These are phyloP conservation scores for Holocentrus rufus DNA, from an alignment of 2,797 vertebrate species.

Conservation along the genomic window DNA sequence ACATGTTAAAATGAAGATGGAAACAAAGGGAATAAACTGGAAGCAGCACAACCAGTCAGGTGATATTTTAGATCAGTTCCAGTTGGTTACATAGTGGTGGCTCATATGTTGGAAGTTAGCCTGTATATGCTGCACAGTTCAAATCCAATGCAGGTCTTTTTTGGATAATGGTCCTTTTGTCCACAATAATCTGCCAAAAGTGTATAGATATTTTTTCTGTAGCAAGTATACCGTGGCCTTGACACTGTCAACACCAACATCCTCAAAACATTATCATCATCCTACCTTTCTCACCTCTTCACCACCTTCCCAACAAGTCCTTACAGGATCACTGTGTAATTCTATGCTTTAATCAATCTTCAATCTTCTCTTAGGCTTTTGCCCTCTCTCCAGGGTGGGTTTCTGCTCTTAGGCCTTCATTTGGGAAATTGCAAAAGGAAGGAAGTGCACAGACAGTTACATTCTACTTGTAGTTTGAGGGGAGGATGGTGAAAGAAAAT, in stretches of 20 bases:
- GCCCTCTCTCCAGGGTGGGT: constrained; percentile 74
- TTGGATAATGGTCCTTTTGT: not conserved
- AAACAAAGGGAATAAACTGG: no score
- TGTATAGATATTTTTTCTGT: not conserved
- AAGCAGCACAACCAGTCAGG: not conserved
- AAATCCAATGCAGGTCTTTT: not conserved
- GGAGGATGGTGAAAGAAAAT: constrained; percentile 16
- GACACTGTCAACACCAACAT: constrained; percentile 23
- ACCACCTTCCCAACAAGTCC: constrained; percentile 61
- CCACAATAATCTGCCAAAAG: not conserved
- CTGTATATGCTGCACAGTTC: not conserved
- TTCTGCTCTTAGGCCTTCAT: constrained; percentile 65
- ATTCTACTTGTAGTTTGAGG: constrained; percentile 18
- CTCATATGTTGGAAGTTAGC: not conserved
- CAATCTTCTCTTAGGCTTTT: constrained; percentile 85
- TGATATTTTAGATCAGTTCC: not conserved
- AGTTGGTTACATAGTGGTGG: no score
- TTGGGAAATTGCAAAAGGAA: constrained; percentile 52
- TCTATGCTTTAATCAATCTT: constrained; percentile 83
- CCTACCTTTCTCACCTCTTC: constrained; percentile 60
- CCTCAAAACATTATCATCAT: constrained; percentile 50
- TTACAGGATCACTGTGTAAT: constrained; percentile 73
- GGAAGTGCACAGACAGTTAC: constrained; percentile 40
- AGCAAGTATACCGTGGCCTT: not conserved
- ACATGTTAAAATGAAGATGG: no score